Evolutionary conservation across 2,797 vertebrate species (phyloP), one percentile per base, ranked within the genome.

Genomic region (Corythornis leucogaster): DNA sequence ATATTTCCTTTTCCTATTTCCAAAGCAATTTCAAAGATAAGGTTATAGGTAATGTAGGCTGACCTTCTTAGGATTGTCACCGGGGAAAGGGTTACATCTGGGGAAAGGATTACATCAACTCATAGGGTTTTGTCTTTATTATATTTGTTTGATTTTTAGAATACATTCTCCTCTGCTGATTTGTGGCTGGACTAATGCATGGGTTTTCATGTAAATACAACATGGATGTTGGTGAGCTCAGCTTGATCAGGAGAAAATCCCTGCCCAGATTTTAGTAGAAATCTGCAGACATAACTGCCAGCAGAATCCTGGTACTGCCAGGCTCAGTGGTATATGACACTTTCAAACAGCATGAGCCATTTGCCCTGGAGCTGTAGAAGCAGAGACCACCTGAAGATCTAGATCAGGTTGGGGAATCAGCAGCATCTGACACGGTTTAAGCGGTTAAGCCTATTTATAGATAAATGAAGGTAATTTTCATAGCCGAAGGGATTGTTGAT

Each of bases 401-500:
- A 78, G 69, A 92, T 93, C 73, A 90, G 81, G 83, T 43, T 67
- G 81, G 79, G 94, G 92, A 95, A 94, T 89, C 90, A 92, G 92
- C 80, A 93, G 68, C 90, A 93, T 91, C 86, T 92, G 94, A 94
- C 91, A 92, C 62, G 75, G 86, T 92, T 95, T 92, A 93, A 92
- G 85, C 92, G 93, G 94, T 95, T 94, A 94, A 94, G 81, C 84
- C 73, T 96, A 89, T 96, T 96, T 94, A 86, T 91, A 95, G 84
- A 92, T 46, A 95, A 94, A 92, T 70, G 33, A 92, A 50, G 46
- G 68, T 89, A 92, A 93, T 95, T 94, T 93, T 95, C 82, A 68
- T 92, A 51, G 76, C 83, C 82, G 78, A 84, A 92, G 67, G 84
- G 81, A 94, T 83, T 74, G 28, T 28, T 53, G 28, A 26, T 46